phyloP scores from a whole-genome alignment of 53 echinoderm and acorn worm genomes.

The Glandiceps talaboti region DNA sequence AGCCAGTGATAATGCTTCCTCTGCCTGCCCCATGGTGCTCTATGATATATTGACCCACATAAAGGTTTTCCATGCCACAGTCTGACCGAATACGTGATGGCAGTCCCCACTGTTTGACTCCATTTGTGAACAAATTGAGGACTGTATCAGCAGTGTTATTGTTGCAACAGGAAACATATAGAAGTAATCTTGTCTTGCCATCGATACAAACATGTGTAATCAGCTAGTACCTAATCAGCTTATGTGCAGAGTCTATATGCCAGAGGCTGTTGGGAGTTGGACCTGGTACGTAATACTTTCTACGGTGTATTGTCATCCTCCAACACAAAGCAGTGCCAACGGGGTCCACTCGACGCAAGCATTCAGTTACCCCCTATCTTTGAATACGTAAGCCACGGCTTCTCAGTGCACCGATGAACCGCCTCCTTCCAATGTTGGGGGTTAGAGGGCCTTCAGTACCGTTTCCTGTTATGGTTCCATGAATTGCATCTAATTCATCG shows the following conservation, averaged over 20 bases:
- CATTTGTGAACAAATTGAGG: background rate
- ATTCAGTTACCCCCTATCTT: background rate
- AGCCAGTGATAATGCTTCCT: background rate
- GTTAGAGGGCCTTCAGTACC: background rate
- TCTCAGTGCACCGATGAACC: background rate
- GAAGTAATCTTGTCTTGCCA: background rate
- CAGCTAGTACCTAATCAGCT: background rate
- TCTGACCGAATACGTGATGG: background rate
- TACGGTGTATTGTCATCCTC: background rate
- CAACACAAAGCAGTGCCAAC: background rate
- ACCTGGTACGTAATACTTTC: background rate
- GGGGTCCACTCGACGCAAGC: background rate
- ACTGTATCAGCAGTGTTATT: background rate
- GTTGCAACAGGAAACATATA: background rate
- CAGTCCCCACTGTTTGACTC: background rate
- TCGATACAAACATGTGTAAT: background rate
- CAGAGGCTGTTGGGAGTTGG: background rate
- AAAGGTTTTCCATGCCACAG: background rate
- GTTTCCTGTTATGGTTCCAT: background rate
- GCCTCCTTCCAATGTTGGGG: constrained; percentile 1
- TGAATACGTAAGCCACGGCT: background rate
- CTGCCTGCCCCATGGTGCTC: background rate
- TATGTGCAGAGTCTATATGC: background rate
- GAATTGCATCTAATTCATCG: background rate
- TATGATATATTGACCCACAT: background rate